A percentile compares a stretch with the other conserved stretches of the same genome.
Evolutionary conservation across 2,113 vertebrate genomes (phyloP).

Genomic region (Mus musculus): GRCm39 chr14:75986501-75987000

Average conservation of each 20-base stretch:
- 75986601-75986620: background rate
- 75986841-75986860: background rate
- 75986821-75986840: background rate
- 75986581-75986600: background rate
- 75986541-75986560: background rate
- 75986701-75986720: background rate
- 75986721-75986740: background rate
- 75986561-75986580: background rate
- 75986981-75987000: background rate
- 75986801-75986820: background rate
- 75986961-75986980: background rate
- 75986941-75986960: background rate
- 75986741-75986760: background rate
- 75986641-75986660: slow-evolving; percentile 16
- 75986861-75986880: background rate
- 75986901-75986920: background rate
- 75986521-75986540: background rate
- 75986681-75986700: background rate
- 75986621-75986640: background rate
- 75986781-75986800: background rate
- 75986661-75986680: background rate
- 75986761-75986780: background rate
- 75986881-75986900: background rate
- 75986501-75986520: slow-evolving; percentile 9
- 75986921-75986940: background rate